Evolutionary conservation across 1,140 invertebrate species (phyloP).

Genomic region (Pemphigus obesinymphae): DNA sequence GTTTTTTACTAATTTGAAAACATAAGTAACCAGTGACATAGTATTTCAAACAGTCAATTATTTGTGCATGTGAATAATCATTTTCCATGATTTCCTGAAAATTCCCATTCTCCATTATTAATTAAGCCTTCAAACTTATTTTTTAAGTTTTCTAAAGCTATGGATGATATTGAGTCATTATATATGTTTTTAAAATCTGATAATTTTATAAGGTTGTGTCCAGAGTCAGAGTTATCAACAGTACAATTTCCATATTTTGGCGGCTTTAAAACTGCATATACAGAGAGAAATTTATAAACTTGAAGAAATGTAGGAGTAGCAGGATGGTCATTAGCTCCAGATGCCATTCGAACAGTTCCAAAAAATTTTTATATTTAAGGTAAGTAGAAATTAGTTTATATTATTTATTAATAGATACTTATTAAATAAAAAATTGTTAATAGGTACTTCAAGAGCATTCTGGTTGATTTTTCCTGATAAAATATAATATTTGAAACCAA

Average conservation of each 20-base stretch:
- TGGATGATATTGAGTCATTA: not conserved
- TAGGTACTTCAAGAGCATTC: not conserved
- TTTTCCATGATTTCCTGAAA: not conserved
- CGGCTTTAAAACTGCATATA: not conserved
- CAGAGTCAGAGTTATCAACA: not conserved
- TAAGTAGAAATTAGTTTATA: too few relatives aligned
- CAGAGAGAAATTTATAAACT: not conserved
- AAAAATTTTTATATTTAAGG: not conserved
- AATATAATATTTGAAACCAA: not conserved
- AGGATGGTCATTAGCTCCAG: not conserved
- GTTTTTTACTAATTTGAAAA: not conserved
- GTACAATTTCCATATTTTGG: not conserved
- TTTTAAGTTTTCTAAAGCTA: not conserved
- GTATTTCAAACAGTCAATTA: not conserved
- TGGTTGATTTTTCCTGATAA: not conserved
- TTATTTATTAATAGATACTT: too few relatives aligned
- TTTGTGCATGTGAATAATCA: not conserved
- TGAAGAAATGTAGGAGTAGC: too few relatives aligned
- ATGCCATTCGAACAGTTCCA: not conserved
- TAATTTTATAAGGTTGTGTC: not conserved
- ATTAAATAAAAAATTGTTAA: too few relatives aligned
- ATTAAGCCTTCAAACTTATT: not conserved
- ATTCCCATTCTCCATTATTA: not conserved
- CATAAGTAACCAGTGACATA: not conserved
- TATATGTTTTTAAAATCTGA: not conserved